Evolutionary conservation across 2,113 vertebrate species (phyloP), one percentile per base, ranked within the genome.

Genomic region (Phyllostomus hastatus): DNA sequence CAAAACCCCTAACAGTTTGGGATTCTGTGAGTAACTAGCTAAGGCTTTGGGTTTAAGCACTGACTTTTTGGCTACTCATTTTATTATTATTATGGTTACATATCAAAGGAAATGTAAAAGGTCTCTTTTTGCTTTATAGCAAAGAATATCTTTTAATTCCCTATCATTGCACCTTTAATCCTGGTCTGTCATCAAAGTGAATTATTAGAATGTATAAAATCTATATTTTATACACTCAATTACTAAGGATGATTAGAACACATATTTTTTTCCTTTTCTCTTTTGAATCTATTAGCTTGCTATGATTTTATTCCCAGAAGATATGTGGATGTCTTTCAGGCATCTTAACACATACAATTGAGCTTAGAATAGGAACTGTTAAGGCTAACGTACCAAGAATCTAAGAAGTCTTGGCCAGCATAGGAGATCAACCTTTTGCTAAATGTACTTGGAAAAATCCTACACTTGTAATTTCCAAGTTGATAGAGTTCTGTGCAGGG

Each of bases 261-360:
- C n/a, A 82, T 24, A 26, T 46, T 64, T 7, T 14, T 31, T 10
- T 10, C 7, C 7, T 12, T 22, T 67, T 67, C 46, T 64, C 14
- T 72, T 50, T n/a, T 17, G 15, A 54, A 93, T 35, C 73, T 73
- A 19, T 88, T 38, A 83, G 16, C 33, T 86, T 48, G 2, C 33
- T 94, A 22, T 80, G 28, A 50, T 81, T 95, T 94, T 86, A 82
- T 78, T 91, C n/a, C 61, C 70, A 35, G 79, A 73, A 85, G 59
- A 57, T 52, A 35, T 35, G 41, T 72, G 67, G 59, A 41, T 90
- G 14, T 86, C 84, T 87, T 72, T 59, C 0, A 4, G 48, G 48
- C 67, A 86, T 31, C 38, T 89, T 82, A 50, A 67, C 4, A 50
- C 3, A 41, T 41, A 10, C 20, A 59, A 1, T 75, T 43, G 28